A percentile compares a stretch with the other conserved stretches of the same genome.
phyloP scores from a whole-genome alignment of 2,888 invertebrate species.

The Leptarthrus brevirostris region DNA sequence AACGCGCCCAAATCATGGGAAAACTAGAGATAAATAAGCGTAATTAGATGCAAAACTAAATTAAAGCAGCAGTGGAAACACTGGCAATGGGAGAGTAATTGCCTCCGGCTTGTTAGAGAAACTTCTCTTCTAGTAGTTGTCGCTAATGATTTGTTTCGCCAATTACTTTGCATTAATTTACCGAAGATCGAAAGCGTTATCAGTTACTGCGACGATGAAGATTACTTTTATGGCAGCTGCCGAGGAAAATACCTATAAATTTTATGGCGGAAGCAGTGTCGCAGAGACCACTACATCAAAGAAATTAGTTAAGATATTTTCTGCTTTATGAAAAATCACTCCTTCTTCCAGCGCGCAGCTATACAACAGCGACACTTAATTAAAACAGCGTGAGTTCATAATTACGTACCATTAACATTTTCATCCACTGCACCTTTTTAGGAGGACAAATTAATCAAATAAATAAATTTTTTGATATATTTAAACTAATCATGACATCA shows the following conservation, averaged over 20 bases:
- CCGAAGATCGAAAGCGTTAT: conserved; percentile 43
- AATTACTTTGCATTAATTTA: conserved; percentile 43
- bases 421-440: too few relatives aligned
- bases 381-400: too few relatives aligned
- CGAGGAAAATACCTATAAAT: conserved; percentile 40
- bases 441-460: too few relatives aligned
- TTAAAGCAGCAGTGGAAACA: not conserved
- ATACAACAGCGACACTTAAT: too few relatives aligned
- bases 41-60: conserved; percentile 39
- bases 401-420: too few relatives aligned
- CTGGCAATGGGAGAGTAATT: conserved; percentile 14
- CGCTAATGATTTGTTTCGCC: conserved; percentile 45
- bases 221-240: conserved; percentile 44
- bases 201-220: conserved; percentile 46
- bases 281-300: conserved; percentile 7
- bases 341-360: not conserved
- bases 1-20: not conserved
- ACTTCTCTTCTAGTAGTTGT: conserved; percentile 33
- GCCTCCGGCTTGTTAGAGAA: not conserved
- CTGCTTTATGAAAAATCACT: conserved; percentile 10
- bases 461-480: too few relatives aligned
- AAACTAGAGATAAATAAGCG: conserved; percentile 26
- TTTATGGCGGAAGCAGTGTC: conserved; percentile 34
- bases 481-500: too few relatives aligned
- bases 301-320: conserved; percentile 34